Percentiles rank a stretch among this genome's conserved stretches.
Evolutionary conservation across 1,140 invertebrate species (phyloP).

Genomic region (Saccostrea echinata): DNA sequence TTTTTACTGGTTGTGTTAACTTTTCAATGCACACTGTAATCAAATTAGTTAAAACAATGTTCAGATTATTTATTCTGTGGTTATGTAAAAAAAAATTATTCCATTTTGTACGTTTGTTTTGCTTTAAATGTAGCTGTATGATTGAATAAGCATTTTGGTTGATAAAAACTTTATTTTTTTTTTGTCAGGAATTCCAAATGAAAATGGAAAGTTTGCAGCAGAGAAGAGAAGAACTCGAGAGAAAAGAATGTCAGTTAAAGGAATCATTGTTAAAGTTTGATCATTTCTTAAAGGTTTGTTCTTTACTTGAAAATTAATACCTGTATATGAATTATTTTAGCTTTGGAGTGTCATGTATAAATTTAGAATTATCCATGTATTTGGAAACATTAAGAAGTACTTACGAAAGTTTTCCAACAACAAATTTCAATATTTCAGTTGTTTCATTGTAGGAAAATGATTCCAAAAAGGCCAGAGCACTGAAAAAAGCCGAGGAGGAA

Average conservation of each 20-base stretch:
- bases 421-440: background rate
- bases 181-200: conserved; percentile 80
- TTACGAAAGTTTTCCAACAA: background rate
- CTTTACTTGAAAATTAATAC: background rate
- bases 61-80: too few species aligned
- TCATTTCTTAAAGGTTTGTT: conserved; percentile 79
- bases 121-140: too few species aligned
- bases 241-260: conserved; percentile 80
- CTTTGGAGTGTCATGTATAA: background rate
- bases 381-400: background rate
- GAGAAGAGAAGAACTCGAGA: conserved; percentile 79
- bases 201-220: conserved; percentile 81
- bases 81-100: too few species aligned
- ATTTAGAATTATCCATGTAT: background rate
- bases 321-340: too few species aligned
- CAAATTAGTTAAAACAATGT: too few species aligned
- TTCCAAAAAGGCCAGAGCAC: conserved; percentile 78
- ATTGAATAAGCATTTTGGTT: too few species aligned
- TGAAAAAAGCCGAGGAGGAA: conserved; percentile 80
- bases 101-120: too few species aligned
- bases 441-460: conserved; percentile 78
- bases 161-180: background rate
- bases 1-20: too few species aligned
- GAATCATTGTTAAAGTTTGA: conserved; percentile 80
- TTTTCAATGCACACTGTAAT: too few species aligned